These are phyloP conservation scores for Melinopterus prodromus DNA, from an alignment of 2,888 invertebrate genomes.

Conservation along the genomic window DNA sequence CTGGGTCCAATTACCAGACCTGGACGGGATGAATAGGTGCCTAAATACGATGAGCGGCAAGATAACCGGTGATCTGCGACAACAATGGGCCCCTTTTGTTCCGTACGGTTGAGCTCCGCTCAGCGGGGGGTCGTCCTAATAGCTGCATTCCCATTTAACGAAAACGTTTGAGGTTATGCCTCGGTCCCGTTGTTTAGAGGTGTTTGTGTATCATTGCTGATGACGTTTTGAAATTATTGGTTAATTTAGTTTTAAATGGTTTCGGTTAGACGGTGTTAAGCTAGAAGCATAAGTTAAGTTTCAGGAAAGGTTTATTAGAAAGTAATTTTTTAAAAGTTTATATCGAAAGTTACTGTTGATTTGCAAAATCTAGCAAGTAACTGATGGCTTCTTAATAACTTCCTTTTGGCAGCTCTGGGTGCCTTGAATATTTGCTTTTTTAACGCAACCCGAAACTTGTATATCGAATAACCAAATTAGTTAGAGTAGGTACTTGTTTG, in stretches of 20 bases:
- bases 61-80: conserved; percentile 31
- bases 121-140: conserved; percentile 22
- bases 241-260: not conserved
- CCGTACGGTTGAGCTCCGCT: conserved; percentile 17
- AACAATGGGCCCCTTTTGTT: conserved; percentile 34
- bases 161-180: not conserved
- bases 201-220: not conserved
- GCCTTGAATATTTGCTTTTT: too few species aligned
- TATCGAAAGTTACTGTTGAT: too few species aligned
- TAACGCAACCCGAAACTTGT: too few species aligned
- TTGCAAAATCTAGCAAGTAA: too few species aligned
- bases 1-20: conserved; percentile 35
- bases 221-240: not conserved
- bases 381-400: too few species aligned
- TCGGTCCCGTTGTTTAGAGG: not conserved
- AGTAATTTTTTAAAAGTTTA: too few species aligned
- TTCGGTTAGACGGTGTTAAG: not conserved
- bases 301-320: too few species aligned
- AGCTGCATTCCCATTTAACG: conserved; percentile 4
- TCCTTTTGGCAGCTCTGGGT: too few species aligned
- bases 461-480: too few species aligned
- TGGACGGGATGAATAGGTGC: conserved; percentile 32
- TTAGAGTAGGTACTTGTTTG: too few species aligned
- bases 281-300: too few species aligned
- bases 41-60: conserved; percentile 35